phyloP scores from a whole-genome alignment of 2,113 vertebrate species.

The Embiotoca jacksoni region DNA sequence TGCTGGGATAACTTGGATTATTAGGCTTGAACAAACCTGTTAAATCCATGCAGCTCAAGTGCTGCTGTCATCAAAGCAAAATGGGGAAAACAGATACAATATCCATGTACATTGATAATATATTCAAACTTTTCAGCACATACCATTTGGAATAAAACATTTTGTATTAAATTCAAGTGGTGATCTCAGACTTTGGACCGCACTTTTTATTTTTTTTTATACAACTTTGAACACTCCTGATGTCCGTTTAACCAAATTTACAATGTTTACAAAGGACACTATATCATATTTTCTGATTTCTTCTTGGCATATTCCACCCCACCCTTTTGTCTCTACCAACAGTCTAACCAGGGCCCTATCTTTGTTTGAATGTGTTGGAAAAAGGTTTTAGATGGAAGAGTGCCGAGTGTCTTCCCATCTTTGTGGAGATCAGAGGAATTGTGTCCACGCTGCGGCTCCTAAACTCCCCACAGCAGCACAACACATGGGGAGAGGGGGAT shows the following conservation, averaged over 20 bases:
- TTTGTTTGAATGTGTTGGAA: background rate
- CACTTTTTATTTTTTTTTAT: too few relatives aligned
- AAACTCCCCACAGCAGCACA: constrained; percentile 46
- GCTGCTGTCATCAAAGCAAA: too few relatives aligned
- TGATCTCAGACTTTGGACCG: too few relatives aligned
- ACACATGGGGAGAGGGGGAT: constrained; percentile 30
- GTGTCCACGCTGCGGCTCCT: constrained; percentile 40
- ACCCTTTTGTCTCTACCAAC: background rate
- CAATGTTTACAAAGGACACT: background rate
- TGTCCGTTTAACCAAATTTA: background rate
- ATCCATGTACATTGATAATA: too few relatives aligned
- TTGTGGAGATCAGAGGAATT: constrained; percentile 61
- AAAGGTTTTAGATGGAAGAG: constrained; percentile 6
- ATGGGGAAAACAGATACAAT: too few relatives aligned
- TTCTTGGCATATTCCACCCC: background rate
- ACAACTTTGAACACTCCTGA: too few relatives aligned
- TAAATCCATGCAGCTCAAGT: too few relatives aligned
- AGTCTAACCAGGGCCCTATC: background rate
- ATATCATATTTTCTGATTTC: background rate
- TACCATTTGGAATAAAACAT: too few relatives aligned
- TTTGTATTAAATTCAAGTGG: too few relatives aligned
- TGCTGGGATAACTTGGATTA: too few relatives aligned
- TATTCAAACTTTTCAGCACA: too few relatives aligned
- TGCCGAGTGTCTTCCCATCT: constrained; percentile 24
- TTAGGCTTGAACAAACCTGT: too few relatives aligned